Conservation (phyloP, 2,113 vertebrate species). For the Crypturellus undulatus region DNA sequence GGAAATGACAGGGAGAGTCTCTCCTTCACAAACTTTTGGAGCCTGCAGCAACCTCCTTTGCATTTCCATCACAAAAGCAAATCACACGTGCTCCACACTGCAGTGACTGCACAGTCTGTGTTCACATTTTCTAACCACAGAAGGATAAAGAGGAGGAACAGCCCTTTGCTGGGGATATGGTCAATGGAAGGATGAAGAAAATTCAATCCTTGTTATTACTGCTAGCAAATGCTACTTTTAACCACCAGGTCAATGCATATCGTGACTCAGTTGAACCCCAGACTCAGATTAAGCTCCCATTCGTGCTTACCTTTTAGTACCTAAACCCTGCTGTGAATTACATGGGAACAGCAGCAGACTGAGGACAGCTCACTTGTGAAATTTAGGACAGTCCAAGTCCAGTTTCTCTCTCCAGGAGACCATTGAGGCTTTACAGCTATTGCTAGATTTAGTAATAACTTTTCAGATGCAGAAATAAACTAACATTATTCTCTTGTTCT, state of each 20-base stretch:
- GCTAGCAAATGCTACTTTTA: neutral
- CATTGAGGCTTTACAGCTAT: conserved; percentile 1
- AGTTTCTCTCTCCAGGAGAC: neutral
- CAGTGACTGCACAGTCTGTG: neutral
- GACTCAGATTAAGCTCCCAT: neutral
- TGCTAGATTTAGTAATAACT: neutral
- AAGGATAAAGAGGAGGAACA: neutral
- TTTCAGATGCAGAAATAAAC: conserved; percentile 5
- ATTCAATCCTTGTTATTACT: neutral
- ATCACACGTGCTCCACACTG: neutral
- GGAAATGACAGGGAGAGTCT: conserved; percentile 5
- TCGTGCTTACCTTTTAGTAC: neutral
- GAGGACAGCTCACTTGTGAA: neutral
- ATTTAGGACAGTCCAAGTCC: neutral
- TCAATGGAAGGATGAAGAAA: conserved; percentile 2
- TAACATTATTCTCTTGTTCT: neutral
- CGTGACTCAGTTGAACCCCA: conserved; percentile 4
- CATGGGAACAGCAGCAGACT: neutral
- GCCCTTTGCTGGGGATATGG: neutral
- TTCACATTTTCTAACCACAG: neutral
- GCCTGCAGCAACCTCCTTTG: conserved; percentile 1
- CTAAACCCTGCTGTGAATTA: conserved; percentile 10
- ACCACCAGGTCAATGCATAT: neutral
- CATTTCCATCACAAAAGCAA: neutral
- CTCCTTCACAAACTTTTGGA: neutral